Evolutionary conservation across 2,797 vertebrate genomes (phyloP).

Genomic region (Dendrocincla tyrannina): DNA sequence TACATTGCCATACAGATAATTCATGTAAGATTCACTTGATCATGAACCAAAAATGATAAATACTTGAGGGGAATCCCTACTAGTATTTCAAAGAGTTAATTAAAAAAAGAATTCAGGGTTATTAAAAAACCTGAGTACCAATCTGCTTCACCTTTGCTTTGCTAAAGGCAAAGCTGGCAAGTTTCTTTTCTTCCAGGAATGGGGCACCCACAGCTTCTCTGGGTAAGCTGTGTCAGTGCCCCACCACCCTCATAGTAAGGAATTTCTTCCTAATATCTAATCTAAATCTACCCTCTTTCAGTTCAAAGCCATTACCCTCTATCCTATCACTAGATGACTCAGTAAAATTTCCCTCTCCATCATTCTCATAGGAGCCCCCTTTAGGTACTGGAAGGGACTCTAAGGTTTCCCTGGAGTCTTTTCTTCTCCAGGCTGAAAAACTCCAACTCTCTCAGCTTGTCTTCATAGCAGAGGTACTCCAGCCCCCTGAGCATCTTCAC

Average conservation of each 20-base stretch:
- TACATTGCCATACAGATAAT: background rate
- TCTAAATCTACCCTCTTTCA: background rate
- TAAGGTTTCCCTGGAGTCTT: background rate
- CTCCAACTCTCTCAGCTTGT: background rate
- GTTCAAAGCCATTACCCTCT: background rate
- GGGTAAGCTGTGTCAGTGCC: background rate
- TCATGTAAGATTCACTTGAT: background rate
- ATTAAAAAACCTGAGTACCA: background rate
- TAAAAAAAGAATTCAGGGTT: background rate
- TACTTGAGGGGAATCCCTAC: background rate
- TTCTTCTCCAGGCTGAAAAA: background rate
- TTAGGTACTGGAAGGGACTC: background rate
- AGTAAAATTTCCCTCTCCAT: background rate
- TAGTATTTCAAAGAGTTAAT: background rate
- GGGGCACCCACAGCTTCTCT: background rate
- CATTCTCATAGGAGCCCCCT: background rate
- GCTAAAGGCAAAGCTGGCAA: background rate
- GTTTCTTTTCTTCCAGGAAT: background rate
- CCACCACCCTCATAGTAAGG: background rate
- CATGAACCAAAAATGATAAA: background rate
- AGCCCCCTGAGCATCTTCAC: background rate
- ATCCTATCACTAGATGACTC: background rate
- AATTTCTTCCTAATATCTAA: background rate
- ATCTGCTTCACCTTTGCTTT: background rate
- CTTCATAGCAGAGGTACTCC: background rate